A percentile compares a stretch with the other conserved stretches of the same genome.
Evolutionary conservation across 2,113 vertebrate genomes (phyloP).

Genomic region (Nymphicus hollandicus): DNA sequence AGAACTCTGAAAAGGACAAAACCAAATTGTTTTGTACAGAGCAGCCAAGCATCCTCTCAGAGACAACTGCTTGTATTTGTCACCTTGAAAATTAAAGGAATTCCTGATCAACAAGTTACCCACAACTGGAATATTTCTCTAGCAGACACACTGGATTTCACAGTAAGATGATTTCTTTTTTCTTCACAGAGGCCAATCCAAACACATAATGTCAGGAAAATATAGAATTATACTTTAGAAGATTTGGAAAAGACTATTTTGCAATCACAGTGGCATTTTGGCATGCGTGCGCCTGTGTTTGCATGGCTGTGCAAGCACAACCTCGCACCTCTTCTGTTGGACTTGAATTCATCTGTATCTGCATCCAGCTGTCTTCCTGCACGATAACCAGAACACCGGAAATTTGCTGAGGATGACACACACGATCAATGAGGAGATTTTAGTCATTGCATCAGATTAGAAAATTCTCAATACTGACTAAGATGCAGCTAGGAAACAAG

Average conservation of each 20-base stretch:
- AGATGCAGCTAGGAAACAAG: conserved; percentile 60
- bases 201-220: conserved; percentile 22
- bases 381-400: background rate
- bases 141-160: conserved; percentile 19
- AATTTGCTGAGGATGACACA: conserved; percentile 44
- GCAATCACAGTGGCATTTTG: background rate
- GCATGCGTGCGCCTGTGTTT: background rate
- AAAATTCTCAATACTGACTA: conserved; percentile 54
- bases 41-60: background rate
- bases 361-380: conserved; percentile 39
- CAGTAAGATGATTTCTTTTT: background rate
- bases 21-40: background rate
- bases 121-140: background rate
- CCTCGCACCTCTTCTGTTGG: background rate
- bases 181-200: background rate
- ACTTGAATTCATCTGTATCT: conserved; percentile 5
- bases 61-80: background rate
- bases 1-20: conserved; percentile 18
- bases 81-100: conserved; percentile 27
- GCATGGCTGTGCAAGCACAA: background rate
- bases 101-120: conserved; percentile 12
- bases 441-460: conserved; percentile 57
- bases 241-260: background rate
- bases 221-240: background rate
- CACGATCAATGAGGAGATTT: conserved; percentile 9